Base-by-base conservation (phyloP, 1,140 invertebrate genomes). In the Ceratina australensis region DNA sequence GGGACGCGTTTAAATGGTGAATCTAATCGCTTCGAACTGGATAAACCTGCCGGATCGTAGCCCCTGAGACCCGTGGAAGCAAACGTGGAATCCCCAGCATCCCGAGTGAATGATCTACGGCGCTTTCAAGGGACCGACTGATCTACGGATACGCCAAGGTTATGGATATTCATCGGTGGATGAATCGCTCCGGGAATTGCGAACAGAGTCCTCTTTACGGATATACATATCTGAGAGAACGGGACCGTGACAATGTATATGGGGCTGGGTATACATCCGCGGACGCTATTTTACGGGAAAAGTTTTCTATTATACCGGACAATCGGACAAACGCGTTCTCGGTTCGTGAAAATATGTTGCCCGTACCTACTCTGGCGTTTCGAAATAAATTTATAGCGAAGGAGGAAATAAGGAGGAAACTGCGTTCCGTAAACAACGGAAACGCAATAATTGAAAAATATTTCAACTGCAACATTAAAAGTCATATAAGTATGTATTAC, bases 121-220 rank as follows among this genome's bases (percentile, higher is more conserved):
- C 66, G 66, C 76, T 75, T 80, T 78, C 81, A 77, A 82, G 68
- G 52, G 71, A 83, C 64, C 61, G 74, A 85, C 74, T 85, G 83
- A 89, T 89, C 81, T 83, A 80, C 80, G 65, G 64, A 74, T 52
- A 47, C 72, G 33, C 15, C 54, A 52, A 63, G 69, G 81, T 84
- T 87, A 85, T 80, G 82, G 83, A 83, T 88, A 88, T 88, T 85
- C 84, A 83, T 86, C 72, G 65, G 79, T 65, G 26, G 72, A 83
- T 80, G 81, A 64, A 78, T 79, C 72, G 75, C 63, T 60, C 15
- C 18, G 54, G 71, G 74, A 50, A 56, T 66, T 69, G 28, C 54
- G 50, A 52, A 15, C 56, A 57, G n/a, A 26, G 52, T 72, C 68
- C 66, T 66, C 64, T 61, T 66, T 65, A 26, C 47, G 54, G 33